These are phyloP conservation scores for Antechinus flavipes DNA, from an alignment of 2,113 vertebrate genomes.

Conservation along the genomic window DNA sequence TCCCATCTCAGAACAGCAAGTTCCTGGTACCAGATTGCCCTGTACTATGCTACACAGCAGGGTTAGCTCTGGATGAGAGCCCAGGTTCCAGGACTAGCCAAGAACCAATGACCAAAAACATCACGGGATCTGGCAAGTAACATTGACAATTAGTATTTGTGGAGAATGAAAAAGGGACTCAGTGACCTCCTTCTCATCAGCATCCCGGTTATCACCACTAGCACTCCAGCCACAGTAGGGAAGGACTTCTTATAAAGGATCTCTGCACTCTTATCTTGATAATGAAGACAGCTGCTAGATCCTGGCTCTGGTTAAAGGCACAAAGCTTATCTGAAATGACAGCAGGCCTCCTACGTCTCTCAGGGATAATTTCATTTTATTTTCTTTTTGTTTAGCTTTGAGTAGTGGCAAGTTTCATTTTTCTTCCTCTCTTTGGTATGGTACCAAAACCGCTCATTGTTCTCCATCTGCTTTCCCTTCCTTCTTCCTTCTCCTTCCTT, in stretches of 20 bases:
- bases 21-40: not conserved
- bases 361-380: not conserved
- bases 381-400: slow-evolving; percentile 42
- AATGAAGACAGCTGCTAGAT: not conserved
- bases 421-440: not conserved
- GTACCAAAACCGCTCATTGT: not conserved
- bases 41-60: not conserved
- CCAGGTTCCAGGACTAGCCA: not conserved
- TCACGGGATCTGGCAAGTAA: not conserved
- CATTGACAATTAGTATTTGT: not conserved
- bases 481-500: not conserved
- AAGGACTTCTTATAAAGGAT: not conserved
- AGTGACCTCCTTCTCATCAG: not conserved
- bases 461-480: not conserved
- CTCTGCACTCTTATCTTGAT: slow-evolving; percentile 8
- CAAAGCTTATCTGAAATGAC: slow-evolving; percentile 32
- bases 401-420: slow-evolving; percentile 13
- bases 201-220: not conserved
- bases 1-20: not conserved
- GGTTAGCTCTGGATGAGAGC: not conserved
- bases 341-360: not conserved
- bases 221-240: not conserved
- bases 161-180: not conserved
- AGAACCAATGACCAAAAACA: not conserved
- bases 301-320: not conserved